Percentiles rank a stretch among this genome's conserved stretches.
These are phyloP conservation scores for Galeopsomyia nigrocyanea DNA, from an alignment of 2,888 invertebrate species.

Conservation along the genomic window DNA sequence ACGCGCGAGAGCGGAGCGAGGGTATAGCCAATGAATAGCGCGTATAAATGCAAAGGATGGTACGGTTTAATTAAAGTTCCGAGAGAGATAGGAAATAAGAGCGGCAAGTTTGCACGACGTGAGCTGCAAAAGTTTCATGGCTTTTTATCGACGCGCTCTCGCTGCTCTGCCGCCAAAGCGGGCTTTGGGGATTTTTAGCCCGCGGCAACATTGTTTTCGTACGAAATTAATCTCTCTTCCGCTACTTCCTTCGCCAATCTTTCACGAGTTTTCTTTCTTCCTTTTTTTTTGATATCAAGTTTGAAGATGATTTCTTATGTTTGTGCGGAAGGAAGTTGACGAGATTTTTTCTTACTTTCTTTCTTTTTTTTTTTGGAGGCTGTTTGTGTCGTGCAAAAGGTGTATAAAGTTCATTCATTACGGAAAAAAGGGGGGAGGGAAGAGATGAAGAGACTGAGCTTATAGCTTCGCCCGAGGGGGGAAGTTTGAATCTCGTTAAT, in stretches of 20 bases:
- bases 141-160: conserved; percentile 45
- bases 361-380: conserved; percentile 15
- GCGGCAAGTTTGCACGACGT: conserved; percentile 33
- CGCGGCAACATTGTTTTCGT: conserved; percentile 46
- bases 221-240: conserved; percentile 46
- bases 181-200: conserved; percentile 12
- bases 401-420: conserved; percentile 14
- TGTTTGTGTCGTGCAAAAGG: background rate
- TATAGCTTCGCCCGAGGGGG: too few species aligned
- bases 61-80: conserved; percentile 54
- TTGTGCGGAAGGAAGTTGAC: too few species aligned
- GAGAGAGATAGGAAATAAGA: conserved; percentile 39
- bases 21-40: conserved; percentile 50
- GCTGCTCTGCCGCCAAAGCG: background rate
- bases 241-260: conserved; percentile 16
- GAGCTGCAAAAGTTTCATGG: conserved; percentile 42
- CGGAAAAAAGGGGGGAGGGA: background rate
- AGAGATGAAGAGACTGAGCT: too few species aligned
- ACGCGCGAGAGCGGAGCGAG: conserved; percentile 19
- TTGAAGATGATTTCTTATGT: background rate
- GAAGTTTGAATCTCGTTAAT: too few species aligned
- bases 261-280: background rate
- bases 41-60: conserved; percentile 54
- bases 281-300: background rate
- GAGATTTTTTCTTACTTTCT: background rate